Evolutionary conservation across 2,113 vertebrate genomes (phyloP).

Genomic region (Myanophis thanlyinensis): DNA sequence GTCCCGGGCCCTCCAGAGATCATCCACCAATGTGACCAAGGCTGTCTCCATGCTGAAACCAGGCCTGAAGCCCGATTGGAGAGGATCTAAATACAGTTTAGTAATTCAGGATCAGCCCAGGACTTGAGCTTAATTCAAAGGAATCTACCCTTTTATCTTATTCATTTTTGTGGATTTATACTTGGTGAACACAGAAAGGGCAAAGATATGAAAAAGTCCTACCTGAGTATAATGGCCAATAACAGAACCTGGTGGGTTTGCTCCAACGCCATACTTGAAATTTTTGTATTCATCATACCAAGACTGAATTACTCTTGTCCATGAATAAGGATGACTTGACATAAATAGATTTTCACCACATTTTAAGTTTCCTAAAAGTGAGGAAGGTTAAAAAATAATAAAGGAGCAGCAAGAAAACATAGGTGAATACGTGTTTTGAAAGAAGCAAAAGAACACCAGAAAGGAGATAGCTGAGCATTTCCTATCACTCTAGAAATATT

Average conservation of each 20-base stretch:
- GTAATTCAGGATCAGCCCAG: neutral
- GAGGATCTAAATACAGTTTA: too few relatives aligned
- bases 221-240: slow-evolving; percentile 62
- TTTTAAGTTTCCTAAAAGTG: neutral
- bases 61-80: too few relatives aligned
- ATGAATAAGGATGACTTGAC: slow-evolving; percentile 34
- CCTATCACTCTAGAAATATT: neutral
- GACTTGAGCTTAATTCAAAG: neutral
- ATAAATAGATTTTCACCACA: slow-evolving; percentile 63
- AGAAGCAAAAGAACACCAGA: neutral
- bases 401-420: neutral
- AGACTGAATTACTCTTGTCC: slow-evolving; percentile 44
- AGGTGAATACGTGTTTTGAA: neutral
- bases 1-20: too few relatives aligned
- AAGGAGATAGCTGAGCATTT: neutral
- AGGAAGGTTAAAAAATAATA: neutral
- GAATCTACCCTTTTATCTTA: neutral
- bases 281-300: slow-evolving; percentile 39
- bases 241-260: neutral
- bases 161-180: neutral
- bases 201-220: neutral
- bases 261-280: slow-evolving; percentile 47
- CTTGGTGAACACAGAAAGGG: neutral
- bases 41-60: too few relatives aligned
- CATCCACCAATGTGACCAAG: too few relatives aligned